A percentile compares a stretch with the other conserved stretches of the same genome.
phyloP scores from a whole-genome alignment of 2,888 invertebrate genomes.

The Eretmocerus hayati region DNA sequence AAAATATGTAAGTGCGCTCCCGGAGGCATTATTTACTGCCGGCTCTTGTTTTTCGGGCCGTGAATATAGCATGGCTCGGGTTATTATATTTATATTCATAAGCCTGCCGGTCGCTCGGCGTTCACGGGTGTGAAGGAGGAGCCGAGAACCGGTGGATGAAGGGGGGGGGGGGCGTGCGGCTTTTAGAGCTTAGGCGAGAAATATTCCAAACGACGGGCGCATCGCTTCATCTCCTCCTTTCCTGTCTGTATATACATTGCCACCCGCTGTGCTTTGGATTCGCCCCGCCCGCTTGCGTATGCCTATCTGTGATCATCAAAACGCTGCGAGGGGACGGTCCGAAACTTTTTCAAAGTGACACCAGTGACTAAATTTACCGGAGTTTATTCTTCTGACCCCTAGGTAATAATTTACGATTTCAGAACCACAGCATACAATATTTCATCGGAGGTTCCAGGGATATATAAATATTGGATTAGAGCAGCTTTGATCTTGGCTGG shows the following conservation, averaged over 20 bases:
- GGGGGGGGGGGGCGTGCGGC: constrained; percentile 10
- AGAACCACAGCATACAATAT: constrained; percentile 17
- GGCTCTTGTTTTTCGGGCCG: constrained; percentile 26
- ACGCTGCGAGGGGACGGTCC: constrained; percentile 12
- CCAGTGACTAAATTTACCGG: constrained; percentile 20
- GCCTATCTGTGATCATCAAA: too few relatives aligned
- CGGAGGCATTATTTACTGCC: constrained; percentile 26
- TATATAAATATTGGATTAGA: constrained; percentile 18
- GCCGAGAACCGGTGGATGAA: constrained; percentile 13
- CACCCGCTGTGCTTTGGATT: too few relatives aligned
- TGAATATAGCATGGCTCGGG: constrained; percentile 23
- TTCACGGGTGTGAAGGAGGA: too few relatives aligned
- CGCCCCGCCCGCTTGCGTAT: too few relatives aligned
- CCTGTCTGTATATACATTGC: background rate
- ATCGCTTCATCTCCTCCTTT: constrained; percentile 3
- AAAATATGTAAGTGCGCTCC: background rate
- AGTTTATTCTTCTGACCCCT: constrained; percentile 16
- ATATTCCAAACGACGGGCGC: constrained; percentile 7
- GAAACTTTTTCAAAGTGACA: constrained; percentile 17
- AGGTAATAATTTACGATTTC: constrained; percentile 10
- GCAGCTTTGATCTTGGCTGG: too few relatives aligned
- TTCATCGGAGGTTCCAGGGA: constrained; percentile 10
- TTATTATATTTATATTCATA: constrained; percentile 33
- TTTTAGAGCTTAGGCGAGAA: constrained; percentile 20
- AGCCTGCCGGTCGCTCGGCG: too few relatives aligned